Evolutionary conservation across 2,797 vertebrate species (phyloP).

Genomic region (Lateolabrax maculatus): DNA sequence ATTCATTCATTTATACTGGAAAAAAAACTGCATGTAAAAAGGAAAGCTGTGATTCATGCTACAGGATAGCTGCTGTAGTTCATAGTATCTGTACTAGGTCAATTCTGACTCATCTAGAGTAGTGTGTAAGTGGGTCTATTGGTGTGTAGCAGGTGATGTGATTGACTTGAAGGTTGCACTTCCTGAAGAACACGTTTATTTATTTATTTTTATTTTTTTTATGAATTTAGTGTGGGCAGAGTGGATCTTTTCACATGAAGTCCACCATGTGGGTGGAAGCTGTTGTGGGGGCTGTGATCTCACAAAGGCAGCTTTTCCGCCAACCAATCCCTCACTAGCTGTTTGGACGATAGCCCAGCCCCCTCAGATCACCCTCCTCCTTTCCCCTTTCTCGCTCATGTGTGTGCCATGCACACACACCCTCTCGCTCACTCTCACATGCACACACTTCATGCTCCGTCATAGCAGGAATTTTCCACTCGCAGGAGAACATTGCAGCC

Average conservation of each 20-base stretch:
- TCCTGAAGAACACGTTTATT: not conserved
- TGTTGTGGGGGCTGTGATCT: constrained; percentile 87
- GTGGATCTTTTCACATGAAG: constrained; percentile 53
- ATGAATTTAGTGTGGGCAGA: constrained; percentile 18
- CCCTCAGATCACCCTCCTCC: constrained; percentile 52
- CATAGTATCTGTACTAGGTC: not conserved
- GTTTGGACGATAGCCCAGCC: constrained; percentile 70
- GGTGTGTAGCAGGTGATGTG: constrained; percentile 24
- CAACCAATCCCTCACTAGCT: constrained; percentile 77
- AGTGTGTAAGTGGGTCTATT: constrained; percentile 23
- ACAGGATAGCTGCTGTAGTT: not conserved
- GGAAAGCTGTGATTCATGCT: constrained; percentile 4
- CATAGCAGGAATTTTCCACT: constrained; percentile 85
- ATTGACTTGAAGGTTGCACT: constrained; percentile 30
- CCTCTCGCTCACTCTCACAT: constrained; percentile 16
- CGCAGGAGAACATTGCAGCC: constrained; percentile 74
- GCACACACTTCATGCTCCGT: constrained; percentile 64
- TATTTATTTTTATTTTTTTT: not conserved
- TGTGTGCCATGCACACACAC: constrained; percentile 55
- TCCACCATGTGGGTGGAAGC: constrained; percentile 71
- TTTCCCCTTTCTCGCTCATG: constrained; percentile 28
- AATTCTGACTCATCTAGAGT: constrained; percentile 18
- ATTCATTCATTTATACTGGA: not conserved
- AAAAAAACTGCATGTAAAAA: not conserved
- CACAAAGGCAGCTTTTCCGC: constrained; percentile 85